phyloP scores from a whole-genome alignment of 2,113 vertebrate genomes.

The Dicerorhinus sumatrensis region DNA sequence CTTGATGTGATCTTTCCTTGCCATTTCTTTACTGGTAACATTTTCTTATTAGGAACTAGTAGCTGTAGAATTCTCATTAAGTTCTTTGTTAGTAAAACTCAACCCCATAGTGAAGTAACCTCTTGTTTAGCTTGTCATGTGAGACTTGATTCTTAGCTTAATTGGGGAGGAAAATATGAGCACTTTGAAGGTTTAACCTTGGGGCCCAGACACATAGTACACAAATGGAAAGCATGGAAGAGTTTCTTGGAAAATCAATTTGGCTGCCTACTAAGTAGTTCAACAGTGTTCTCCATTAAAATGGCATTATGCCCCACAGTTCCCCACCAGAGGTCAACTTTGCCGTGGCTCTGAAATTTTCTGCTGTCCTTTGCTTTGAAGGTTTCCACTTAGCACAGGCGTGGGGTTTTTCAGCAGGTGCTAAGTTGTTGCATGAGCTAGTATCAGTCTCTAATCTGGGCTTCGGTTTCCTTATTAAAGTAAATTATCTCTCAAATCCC shows the following conservation, averaged over 20 bases:
- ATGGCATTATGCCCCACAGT: background rate
- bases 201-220: slow-evolving; percentile 56
- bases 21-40: background rate
- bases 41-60: background rate
- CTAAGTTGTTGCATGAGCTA: slow-evolving; percentile 11
- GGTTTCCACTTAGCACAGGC: slow-evolving; percentile 51
- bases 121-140: slow-evolving; percentile 52
- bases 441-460: slow-evolving; percentile 16
- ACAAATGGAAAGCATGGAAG: slow-evolving; percentile 72
- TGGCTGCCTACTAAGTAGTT: slow-evolving; percentile 63
- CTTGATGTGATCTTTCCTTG: background rate
- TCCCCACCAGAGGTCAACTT: slow-evolving; percentile 31
- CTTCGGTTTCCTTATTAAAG: slow-evolving; percentile 47
- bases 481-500: slow-evolving; percentile 1
- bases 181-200: slow-evolving; percentile 81
- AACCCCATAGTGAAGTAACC: background rate
- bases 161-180: slow-evolving; percentile 50
- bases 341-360: slow-evolving; percentile 67
- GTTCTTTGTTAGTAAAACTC: background rate
- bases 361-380: slow-evolving; percentile 30
- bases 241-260: slow-evolving; percentile 84
- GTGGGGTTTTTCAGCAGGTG: slow-evolving; percentile 61
- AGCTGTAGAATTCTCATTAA: slow-evolving; percentile 15
- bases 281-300: slow-evolving; percentile 58
- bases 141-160: slow-evolving; percentile 56